Percentiles rank a stretch among this genome's conserved stretches.
These are phyloP conservation scores for Cryptoprocta ferox DNA, from an alignment of 2,797 vertebrate species.

Conservation along the genomic window DNA sequence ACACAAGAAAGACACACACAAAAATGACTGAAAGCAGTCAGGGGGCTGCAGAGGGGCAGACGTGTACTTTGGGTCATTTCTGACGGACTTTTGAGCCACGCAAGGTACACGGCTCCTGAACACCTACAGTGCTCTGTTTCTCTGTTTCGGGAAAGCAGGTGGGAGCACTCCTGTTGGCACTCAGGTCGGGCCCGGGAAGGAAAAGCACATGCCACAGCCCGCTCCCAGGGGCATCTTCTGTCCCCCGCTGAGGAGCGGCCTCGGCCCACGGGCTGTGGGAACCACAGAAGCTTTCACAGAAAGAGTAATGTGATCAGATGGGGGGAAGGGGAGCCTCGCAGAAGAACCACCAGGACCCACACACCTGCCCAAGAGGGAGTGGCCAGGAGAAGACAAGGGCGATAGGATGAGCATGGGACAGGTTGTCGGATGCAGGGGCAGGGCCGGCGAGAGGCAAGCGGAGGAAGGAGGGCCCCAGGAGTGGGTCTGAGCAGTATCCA, in stretches of 20 bases:
- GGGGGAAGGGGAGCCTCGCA: background rate
- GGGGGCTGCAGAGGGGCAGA: background rate
- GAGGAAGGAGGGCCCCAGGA: background rate
- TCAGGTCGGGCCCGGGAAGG: background rate
- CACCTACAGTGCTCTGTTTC: background rate
- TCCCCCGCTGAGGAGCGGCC: background rate
- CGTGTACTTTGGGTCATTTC: background rate
- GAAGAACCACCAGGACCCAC: rapidly evolving
- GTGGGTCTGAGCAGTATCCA: background rate
- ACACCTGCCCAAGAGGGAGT: rapidly evolving
- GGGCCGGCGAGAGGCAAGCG: background rate
- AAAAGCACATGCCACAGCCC: background rate
- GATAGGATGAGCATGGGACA: no score
- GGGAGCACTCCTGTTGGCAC: background rate
- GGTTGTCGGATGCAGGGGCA: background rate
- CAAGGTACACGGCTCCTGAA: background rate
- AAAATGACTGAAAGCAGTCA: rapidly evolving
- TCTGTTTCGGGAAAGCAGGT: background rate
- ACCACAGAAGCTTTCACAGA: background rate
- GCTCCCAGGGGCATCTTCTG: background rate
- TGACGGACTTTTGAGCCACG: rapidly evolving
- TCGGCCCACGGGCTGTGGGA: background rate
- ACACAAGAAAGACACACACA: background rate
- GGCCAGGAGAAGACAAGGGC: background rate
- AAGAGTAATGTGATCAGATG: background rate